These are phyloP conservation scores for Omphaloscelis lunosa DNA, from an alignment of 2,888 invertebrate genomes.

Conservation along the genomic window DNA sequence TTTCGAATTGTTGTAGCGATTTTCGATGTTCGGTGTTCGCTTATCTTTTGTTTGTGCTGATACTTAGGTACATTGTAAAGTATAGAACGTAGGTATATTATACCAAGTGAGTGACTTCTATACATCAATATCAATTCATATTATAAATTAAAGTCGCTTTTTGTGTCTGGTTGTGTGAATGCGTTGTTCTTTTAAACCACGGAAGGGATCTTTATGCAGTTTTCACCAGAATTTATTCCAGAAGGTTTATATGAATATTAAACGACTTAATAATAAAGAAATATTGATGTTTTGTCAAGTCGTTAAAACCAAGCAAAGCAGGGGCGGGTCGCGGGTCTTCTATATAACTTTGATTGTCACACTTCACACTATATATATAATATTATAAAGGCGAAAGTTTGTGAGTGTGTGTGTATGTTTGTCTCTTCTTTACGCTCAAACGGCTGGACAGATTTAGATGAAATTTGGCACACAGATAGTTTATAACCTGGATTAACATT, in stretches of 20 bases:
- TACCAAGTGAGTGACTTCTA: neutral
- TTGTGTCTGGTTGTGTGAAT: neutral
- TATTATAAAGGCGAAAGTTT: too few species aligned
- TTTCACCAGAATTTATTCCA: neutral
- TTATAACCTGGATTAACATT: too few species aligned
- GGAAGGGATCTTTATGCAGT: too few species aligned
- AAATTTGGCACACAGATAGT: too few species aligned
- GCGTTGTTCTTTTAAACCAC: neutral
- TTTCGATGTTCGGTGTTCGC: conserved; percentile 21
- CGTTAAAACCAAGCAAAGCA: neutral
- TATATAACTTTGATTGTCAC: neutral
- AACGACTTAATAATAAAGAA: neutral
- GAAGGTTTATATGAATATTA: neutral
- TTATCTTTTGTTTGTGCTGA: conserved; percentile 20
- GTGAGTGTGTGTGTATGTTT: too few species aligned
- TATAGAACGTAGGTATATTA: neutral
- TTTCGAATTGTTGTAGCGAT: conserved; percentile 21
- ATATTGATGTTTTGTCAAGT: too few species aligned
- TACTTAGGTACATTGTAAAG: neutral
- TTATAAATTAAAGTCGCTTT: neutral
- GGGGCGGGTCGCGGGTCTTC: neutral
- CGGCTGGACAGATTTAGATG: too few species aligned
- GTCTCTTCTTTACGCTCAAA: too few species aligned
- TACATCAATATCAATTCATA: neutral
- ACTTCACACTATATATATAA: too few species aligned